A percentile compares a stretch with the other conserved stretches of the same genome.
Conservation (phyloP, 37 sponge, comb jelly and placozoan genomes). For the Petrosia ficiformis region DNA sequence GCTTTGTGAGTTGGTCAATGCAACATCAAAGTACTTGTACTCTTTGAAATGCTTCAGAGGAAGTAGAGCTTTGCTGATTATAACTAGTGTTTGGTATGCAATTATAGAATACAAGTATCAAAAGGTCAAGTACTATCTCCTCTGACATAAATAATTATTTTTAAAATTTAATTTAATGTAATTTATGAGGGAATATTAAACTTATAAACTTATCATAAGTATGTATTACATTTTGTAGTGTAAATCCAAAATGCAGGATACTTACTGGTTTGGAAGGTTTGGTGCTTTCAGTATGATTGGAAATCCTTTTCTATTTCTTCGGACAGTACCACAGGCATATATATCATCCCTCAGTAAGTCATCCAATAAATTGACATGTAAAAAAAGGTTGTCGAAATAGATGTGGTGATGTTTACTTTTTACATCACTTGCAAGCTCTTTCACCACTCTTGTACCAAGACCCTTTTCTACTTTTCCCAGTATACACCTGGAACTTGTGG, state of each 20-base stretch:
- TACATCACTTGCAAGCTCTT: slow-evolving; percentile 3
- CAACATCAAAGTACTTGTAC: no score
- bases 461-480: slow-evolving; percentile 24
- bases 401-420: slow-evolving; percentile 2
- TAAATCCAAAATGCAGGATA: slow-evolving; percentile 2
- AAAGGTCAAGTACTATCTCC: no score
- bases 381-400: slow-evolving; percentile 35
- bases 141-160: no score
- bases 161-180: no score
- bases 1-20: no score
- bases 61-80: no score
- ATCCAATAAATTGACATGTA: neutral
- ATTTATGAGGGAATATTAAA: no score
- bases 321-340: slow-evolving; percentile 17
- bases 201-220: no score
- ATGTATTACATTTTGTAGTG: no score
- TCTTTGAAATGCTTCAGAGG: no score
- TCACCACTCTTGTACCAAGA: slow-evolving; percentile 17
- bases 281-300: slow-evolving; percentile 1
- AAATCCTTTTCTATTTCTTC: slow-evolving; percentile 21
- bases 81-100: no score
- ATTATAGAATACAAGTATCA: no score
- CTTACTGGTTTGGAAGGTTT: slow-evolving; percentile 7
- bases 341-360: neutral
- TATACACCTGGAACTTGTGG: slow-evolving; percentile 22